Conservation (phyloP, 2,797 vertebrate species). For the Eulemur mongoz region DNA sequence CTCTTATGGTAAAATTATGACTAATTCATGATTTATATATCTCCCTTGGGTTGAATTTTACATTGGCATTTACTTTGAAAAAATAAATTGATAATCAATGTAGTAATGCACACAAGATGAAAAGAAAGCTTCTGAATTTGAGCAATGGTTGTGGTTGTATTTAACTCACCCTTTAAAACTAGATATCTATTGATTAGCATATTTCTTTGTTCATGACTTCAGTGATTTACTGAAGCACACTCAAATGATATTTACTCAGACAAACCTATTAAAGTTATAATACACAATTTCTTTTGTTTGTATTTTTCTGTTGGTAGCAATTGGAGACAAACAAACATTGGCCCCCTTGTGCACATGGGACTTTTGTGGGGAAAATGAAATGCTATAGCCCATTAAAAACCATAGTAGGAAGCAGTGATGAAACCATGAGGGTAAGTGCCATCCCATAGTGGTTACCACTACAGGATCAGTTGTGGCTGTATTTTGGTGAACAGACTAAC, state of each 20-base stretch:
- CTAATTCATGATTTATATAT: conserved; percentile 1
- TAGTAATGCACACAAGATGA: conserved; percentile 3
- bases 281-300: background rate
- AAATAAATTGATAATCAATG: conserved; percentile 30
- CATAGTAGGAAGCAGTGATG: background rate
- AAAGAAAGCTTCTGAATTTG: background rate
- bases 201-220: conserved; percentile 16
- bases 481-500: background rate
- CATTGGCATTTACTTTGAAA: conserved; percentile 25
- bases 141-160: background rate
- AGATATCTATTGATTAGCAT: background rate
- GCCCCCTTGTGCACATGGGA: background rate
- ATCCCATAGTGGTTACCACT: background rate
- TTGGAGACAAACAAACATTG: background rate
- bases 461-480: background rate
- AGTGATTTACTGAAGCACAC: background rate
- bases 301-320: background rate
- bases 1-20: background rate
- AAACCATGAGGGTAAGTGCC: background rate
- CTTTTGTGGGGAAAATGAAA: conserved; percentile 27
- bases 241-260: conserved; percentile 29
- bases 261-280: background rate
- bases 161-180: conserved; percentile 25
- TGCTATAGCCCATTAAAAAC: background rate
- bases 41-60: background rate